These are phyloP conservation scores for Fragum fragum DNA, from an alignment of 2,888 invertebrate genomes.

Conservation along the genomic window DNA sequence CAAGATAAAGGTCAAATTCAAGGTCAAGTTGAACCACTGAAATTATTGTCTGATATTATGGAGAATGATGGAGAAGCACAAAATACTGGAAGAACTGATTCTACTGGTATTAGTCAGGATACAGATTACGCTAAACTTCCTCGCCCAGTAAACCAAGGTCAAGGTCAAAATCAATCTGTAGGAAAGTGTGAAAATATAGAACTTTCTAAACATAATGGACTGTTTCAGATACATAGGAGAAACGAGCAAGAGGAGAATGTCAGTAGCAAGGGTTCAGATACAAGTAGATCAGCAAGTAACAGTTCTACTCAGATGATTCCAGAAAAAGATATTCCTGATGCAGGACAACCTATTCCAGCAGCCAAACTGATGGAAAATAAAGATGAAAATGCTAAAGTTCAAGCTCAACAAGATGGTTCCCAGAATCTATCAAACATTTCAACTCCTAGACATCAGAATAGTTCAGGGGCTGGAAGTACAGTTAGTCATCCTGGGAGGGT, in stretches of 20 bases:
- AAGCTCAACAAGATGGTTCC: slow-evolving; percentile 40
- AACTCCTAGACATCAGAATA: slow-evolving; percentile 55
- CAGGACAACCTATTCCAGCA: neutral
- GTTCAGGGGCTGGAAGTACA: slow-evolving; percentile 42
- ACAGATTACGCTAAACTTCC: slow-evolving; percentile 67
- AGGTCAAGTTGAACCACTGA: slow-evolving; percentile 25
- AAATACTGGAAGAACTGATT: slow-evolving; percentile 48
- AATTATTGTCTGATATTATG: slow-evolving; percentile 19
- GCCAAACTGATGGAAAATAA: neutral
- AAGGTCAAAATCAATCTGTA: neutral
- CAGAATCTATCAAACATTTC: slow-evolving; percentile 56
- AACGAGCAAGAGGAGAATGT: slow-evolving; percentile 5
- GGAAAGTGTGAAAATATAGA: slow-evolving; percentile 33
- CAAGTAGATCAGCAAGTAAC: neutral
- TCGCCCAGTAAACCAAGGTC: slow-evolving; percentile 31
- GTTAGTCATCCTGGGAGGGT: slow-evolving; percentile 56
- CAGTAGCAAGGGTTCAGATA: slow-evolving; percentile 28
- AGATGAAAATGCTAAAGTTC: neutral
- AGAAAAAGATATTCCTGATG: slow-evolving; percentile 23
- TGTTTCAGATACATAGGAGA: slow-evolving; percentile 62
- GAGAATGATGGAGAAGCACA: slow-evolving; percentile 32
- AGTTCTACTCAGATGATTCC: slow-evolving; percentile 12
- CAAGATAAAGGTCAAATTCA: slow-evolving; percentile 10
- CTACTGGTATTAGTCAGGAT: slow-evolving; percentile 55
- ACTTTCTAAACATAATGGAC: slow-evolving; percentile 67